These are phyloP conservation scores for Gymnoscopelus microlampas DNA, from an alignment of 2,797 vertebrate species.

Conservation along the genomic window DNA sequence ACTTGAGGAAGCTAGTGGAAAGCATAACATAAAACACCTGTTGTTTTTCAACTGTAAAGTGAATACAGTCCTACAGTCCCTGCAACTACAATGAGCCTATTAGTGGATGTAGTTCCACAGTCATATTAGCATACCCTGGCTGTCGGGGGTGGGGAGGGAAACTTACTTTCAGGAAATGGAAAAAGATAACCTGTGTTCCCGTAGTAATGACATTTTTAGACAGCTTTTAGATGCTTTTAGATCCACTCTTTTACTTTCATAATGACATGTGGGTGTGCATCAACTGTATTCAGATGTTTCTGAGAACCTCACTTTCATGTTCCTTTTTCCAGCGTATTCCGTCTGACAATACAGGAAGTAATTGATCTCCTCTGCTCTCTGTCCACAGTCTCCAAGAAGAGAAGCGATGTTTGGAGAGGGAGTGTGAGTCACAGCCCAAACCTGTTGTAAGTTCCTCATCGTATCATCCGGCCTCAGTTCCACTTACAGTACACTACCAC, in stretches of 20 bases:
- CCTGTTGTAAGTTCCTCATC: constrained; percentile 82
- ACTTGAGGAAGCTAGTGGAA: no score
- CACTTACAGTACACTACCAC: constrained; percentile 46
- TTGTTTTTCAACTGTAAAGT: no score
- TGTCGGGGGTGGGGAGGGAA: no score
- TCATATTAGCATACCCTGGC: no score
- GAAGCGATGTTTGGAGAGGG: constrained; percentile 83
- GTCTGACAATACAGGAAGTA: no score
- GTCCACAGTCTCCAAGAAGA: constrained; percentile 86
- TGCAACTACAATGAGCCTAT: no score
- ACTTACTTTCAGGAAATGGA: no score
- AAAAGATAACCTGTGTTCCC: no score
- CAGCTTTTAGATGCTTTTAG: neutral
- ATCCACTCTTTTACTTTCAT: neutral
- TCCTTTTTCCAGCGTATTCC: neutral
- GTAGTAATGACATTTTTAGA: neutral
- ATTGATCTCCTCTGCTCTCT: constrained; percentile 4
- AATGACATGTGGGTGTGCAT: no score
- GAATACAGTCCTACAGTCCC: no score
- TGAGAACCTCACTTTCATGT: constrained; percentile 7
- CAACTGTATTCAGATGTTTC: constrained; percentile 33
- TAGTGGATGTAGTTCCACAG: no score
- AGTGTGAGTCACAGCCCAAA: constrained; percentile 82
- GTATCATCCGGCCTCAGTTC: constrained; percentile 34
- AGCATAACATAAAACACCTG: no score